Conservation (phyloP, 2,113 vertebrate species). For the Rana temporaria region DNA sequence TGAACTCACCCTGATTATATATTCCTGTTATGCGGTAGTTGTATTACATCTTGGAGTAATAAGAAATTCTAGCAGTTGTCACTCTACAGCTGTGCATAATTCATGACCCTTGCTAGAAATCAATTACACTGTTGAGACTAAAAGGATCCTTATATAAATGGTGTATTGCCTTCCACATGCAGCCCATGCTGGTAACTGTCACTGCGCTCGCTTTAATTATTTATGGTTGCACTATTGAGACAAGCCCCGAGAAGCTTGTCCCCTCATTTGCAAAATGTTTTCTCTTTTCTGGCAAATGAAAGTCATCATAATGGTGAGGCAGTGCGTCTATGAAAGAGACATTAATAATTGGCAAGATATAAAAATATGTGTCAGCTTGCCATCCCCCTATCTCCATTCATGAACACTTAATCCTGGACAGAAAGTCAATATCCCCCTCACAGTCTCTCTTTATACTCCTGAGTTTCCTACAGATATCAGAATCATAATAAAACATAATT, state of each 20-base stretch:
- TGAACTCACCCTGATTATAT: background rate
- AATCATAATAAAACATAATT: no score
- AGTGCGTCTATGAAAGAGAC: background rate
- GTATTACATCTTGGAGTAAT: background rate
- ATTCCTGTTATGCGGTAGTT: background rate
- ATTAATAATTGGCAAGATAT: background rate
- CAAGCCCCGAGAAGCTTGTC: background rate
- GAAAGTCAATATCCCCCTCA: no score
- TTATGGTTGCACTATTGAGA: background rate
- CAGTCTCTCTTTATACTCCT: no score
- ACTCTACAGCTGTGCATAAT: constrained; percentile 37
- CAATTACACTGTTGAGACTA: constrained; percentile 13
- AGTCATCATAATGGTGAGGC: background rate
- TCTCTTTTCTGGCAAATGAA: background rate
- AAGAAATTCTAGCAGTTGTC: constrained; percentile 13
- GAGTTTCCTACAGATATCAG: no score
- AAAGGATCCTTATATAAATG: background rate
- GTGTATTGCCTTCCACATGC: background rate
- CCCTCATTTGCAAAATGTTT: background rate
- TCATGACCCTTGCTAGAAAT: constrained; percentile 29
- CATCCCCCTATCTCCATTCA: background rate
- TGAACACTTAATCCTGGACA: no score
- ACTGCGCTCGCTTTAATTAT: constrained; percentile 2
- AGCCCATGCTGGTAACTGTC: constrained; percentile 9
- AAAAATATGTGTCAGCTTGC: background rate